Evolutionary conservation across 2,113 vertebrate genomes (phyloP).

Genomic region (Upupa epops): DNA sequence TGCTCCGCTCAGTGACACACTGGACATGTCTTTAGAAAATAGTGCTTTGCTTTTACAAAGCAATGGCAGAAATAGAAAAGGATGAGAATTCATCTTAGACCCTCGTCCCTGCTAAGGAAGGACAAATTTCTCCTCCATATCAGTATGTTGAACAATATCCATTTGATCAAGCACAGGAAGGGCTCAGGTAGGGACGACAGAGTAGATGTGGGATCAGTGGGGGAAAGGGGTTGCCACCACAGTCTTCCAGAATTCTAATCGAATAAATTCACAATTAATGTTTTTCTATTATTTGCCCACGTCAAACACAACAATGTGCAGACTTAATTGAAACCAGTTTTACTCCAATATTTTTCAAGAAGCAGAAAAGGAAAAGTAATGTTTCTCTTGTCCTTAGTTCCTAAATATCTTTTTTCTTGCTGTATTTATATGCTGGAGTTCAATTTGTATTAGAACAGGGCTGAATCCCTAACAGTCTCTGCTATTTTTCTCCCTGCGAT

Average conservation of each 20-base stretch:
- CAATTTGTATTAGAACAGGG: not conserved
- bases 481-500: constrained; percentile 17
- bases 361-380: not conserved
- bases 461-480: constrained; percentile 6
- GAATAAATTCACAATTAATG: not conserved
- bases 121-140: not conserved
- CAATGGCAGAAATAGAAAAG: not conserved
- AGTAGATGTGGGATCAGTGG: not conserved
- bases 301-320: fast-evolving
- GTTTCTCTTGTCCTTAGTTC: not conserved
- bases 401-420: not conserved
- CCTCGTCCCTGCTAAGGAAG: not conserved
- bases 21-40: not conserved
- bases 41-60: not conserved
- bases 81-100: not conserved
- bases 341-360: not conserved
- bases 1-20: not conserved
- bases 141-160: not conserved
- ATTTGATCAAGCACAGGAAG: not conserved
- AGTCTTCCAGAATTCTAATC: not conserved
- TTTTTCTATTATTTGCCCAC: not conserved
- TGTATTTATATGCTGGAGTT: not conserved
- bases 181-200: not conserved
- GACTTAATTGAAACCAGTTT: not conserved
- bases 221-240: not conserved